Conservation (phyloP, 2,797 vertebrate genomes). For the Capromys pilorides region DNA sequence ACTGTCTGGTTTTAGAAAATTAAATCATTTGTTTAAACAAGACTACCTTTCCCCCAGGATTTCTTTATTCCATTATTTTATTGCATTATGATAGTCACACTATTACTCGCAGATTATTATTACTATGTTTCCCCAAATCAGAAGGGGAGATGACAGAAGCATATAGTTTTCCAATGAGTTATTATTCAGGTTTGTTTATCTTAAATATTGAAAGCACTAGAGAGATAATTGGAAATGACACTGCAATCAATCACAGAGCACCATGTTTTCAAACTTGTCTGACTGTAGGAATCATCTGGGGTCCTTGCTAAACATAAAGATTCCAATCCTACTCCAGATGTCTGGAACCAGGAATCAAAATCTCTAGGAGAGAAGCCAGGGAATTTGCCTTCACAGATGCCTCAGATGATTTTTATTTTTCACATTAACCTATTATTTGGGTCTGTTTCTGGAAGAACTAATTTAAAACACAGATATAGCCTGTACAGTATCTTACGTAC, state of each 20-base stretch:
- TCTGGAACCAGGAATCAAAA: not conserved
- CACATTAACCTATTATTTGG: not conserved
- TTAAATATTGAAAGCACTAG: conserved; percentile 10
- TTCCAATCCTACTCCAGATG: not conserved
- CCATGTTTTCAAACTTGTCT: conserved; percentile 2
- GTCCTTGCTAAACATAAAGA: not conserved
- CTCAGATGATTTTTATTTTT: not conserved
- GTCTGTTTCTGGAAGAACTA: not conserved
- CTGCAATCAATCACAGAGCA: not conserved
- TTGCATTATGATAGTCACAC: not conserved
- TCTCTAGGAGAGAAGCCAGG: not conserved
- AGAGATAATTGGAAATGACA: not conserved
- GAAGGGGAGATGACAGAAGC: not conserved
- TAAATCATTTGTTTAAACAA: not conserved
- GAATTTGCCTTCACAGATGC: not conserved
- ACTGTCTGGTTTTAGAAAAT: not conserved
- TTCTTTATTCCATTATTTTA: not conserved
- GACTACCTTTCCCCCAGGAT: not conserved
- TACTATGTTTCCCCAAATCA: not conserved
- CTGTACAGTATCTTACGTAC: not conserved
- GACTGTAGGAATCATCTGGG: not conserved
- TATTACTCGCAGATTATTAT: conserved; percentile 8
- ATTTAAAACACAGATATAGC: conserved; percentile 28
- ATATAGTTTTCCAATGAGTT: not conserved
- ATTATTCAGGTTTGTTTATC: not conserved